phyloP scores from a whole-genome alignment of 2,888 invertebrate genomes.

The Acanthoscelides obtectus region DNA sequence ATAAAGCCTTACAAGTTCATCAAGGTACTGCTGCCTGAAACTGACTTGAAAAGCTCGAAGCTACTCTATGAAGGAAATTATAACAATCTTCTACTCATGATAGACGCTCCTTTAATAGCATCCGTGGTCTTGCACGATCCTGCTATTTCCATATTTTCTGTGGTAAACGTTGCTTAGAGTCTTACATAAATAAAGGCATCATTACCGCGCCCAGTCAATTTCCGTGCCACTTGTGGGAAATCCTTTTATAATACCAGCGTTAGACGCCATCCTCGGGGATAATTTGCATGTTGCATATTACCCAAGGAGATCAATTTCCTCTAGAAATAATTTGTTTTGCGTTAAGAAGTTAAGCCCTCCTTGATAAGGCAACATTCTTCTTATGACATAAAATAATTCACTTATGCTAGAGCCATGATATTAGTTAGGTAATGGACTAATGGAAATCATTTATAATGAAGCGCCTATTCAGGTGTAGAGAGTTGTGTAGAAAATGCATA shows the following conservation, averaged over 20 bases:
- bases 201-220: background rate
- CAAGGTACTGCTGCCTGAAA: too few species aligned
- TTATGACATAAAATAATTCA: too few species aligned
- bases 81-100: background rate
- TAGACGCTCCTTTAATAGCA: background rate
- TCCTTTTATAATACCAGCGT: background rate
- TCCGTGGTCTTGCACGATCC: background rate
- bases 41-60: too few species aligned
- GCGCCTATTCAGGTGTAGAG: too few species aligned
- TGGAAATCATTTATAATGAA: too few species aligned
- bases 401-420: too few species aligned
- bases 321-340: background rate
- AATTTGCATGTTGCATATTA: background rate
- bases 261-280: background rate
- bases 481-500: too few species aligned
- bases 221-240: background rate
- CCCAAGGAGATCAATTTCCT: background rate
- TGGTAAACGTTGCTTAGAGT: background rate
- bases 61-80: too few species aligned
- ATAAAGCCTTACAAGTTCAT: too few species aligned
- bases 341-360: background rate
- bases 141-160: background rate
- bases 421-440: too few species aligned
- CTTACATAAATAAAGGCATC: background rate
- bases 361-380: background rate